phyloP scores from a whole-genome alignment of 2,113 vertebrate genomes.

The Montifringilla adamsi region DNA sequence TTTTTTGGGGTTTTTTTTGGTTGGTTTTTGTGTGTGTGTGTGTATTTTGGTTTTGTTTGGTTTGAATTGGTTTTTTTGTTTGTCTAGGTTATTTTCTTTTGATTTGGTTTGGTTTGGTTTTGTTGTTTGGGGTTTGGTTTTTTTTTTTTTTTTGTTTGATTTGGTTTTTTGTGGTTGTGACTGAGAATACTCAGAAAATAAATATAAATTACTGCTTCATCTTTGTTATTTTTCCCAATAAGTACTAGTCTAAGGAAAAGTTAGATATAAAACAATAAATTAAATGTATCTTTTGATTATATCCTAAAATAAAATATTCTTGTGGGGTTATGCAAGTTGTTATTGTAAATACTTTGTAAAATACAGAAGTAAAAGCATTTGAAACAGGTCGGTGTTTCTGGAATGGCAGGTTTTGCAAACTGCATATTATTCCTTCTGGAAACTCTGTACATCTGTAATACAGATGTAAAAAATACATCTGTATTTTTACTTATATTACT shows the following conservation, averaged over 20 bases:
- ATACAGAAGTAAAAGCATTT: not conserved
- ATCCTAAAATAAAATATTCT: not conserved
- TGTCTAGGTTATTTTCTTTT: not conserved
- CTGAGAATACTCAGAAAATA: not conserved
- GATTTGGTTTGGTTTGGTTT: not conserved
- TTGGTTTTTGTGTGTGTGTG: not conserved
- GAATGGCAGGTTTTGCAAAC: not conserved
- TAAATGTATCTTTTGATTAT: not conserved
- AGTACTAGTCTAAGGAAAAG: not conserved
- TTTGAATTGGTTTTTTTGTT: not conserved
- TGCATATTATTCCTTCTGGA: not conserved
- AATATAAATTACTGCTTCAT: not conserved
- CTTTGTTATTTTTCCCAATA: not conserved
- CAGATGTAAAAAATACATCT: not conserved
- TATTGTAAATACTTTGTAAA: not conserved
- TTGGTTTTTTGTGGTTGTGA: not conserved
- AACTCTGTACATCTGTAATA: not conserved
- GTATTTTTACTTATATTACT: not conserved
- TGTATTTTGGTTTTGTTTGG: not conserved
- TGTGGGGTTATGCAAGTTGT: not conserved
- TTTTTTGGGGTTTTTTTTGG: not conserved
- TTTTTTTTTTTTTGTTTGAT: not conserved
- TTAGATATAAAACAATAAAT: not conserved
- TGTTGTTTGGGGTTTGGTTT: not conserved
- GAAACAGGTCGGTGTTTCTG: not conserved